Evolutionary conservation across 2,888 invertebrate genomes (phyloP).

Genomic region (Choristoneura rosaceana): DNA sequence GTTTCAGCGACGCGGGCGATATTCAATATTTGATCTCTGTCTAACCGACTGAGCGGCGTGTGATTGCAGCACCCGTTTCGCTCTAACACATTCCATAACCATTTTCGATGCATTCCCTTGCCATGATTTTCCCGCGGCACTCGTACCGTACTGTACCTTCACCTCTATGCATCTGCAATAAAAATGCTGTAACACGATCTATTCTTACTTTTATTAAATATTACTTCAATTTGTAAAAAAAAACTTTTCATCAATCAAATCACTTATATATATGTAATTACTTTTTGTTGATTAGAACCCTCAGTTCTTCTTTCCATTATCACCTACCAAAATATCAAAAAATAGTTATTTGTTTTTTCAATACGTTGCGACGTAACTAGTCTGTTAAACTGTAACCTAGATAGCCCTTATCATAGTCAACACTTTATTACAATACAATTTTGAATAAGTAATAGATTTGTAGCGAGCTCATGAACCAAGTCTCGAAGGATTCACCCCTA

Average conservation of each 20-base stretch:
- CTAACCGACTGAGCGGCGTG: conserved; percentile 79
- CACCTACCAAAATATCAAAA: too few relatives aligned
- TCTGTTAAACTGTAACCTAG: neutral
- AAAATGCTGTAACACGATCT: conserved; percentile 47
- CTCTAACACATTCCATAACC: conserved; percentile 82
- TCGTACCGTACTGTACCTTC: conserved; percentile 69
- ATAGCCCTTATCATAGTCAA: conserved; percentile 26
- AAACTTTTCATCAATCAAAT: neutral
- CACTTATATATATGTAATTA: neutral
- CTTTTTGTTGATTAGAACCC: neutral
- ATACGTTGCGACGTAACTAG: neutral
- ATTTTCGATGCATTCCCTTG: conserved; percentile 84
- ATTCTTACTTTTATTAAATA: conserved; percentile 5
- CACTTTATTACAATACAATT: conserved; percentile 42
- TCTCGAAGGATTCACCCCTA: conserved; percentile 77
- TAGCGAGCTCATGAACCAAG: conserved; percentile 66
- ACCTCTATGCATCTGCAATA: conserved; percentile 55
- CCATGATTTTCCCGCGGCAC: conserved; percentile 81
- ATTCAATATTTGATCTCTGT: conserved; percentile 86
- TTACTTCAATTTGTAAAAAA: neutral
- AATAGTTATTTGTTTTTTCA: neutral
- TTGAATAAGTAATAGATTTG: conserved; percentile 52
- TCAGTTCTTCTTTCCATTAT: too few relatives aligned
- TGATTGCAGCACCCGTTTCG: conserved; percentile 80
- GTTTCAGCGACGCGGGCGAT: conserved; percentile 63